Evolutionary conservation across 2,888 invertebrate genomes (phyloP), one percentile per base, ranked within the genome.

Genomic region (Catonia carolina): DNA sequence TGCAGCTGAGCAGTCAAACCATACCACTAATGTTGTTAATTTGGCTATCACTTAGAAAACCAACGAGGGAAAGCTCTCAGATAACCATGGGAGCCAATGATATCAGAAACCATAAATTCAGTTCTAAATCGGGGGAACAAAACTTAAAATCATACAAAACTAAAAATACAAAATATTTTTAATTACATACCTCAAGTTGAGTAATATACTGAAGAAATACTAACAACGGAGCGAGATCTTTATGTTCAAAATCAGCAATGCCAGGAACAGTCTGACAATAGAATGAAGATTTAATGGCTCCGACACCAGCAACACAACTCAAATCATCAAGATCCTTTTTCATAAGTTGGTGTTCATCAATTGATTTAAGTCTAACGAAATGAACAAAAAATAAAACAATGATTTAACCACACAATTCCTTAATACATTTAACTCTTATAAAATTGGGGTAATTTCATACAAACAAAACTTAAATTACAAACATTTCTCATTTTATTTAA

Each of bases 121-220:
- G n/a, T n/a, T n/a, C n/a, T n/a, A 27, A 27, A 27, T 6, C 27
- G 8, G 8, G 8, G 8, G 27, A 4, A 27, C 4, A 27, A 27
- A 27, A 27, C 27, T 27, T 27, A 27, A 8, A 6, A 27, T 6
- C 4, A 27, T 6, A 8, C 27, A 27, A 27, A 27, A 27, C 27
- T 27, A 27, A 6, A 27, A n/a, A n/a, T n/a, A 36, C 22, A 18
- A 27, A 31, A 12, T 37, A n/a, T 5, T 15, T 20, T 42, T 22
- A 14, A 33, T n/a, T 20, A n/a, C 66, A 67, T 69, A 85, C 89
- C 78, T 93, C 92, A 0, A 86, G 76, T 73, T 92, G 92, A 6
- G 83, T 86, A 65, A 94, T 81, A 75, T 93, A 95, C 74, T 92
- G 89, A 62, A 91, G 76, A 62, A 86, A 86, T 27, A 93, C 83